Evolutionary conservation across 2,113 vertebrate species (phyloP).

Genomic region (Lycocorax pyrrhopterus): DNA sequence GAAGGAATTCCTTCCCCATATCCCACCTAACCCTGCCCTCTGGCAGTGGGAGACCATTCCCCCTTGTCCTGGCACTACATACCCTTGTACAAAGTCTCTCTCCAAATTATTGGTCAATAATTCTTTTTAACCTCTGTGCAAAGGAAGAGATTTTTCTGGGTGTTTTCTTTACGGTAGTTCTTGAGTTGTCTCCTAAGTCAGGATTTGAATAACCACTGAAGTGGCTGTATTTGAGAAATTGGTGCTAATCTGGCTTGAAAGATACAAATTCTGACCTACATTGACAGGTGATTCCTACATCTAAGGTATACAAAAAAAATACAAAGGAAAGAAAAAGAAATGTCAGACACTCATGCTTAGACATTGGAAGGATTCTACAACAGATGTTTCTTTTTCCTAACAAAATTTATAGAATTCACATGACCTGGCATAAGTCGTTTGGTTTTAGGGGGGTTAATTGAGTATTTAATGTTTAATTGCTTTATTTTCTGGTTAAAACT

Average conservation of each 20-base stretch:
- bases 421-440: background rate
- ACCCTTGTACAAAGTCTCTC: too few relatives aligned
- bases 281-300: background rate
- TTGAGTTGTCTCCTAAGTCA: background rate
- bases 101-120: background rate
- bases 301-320: background rate
- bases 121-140: background rate
- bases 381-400: background rate
- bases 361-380: background rate
- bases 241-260: background rate
- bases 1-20: rapidly evolving
- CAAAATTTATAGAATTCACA: background rate
- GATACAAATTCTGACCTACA: background rate
- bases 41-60: background rate
- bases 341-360: background rate
- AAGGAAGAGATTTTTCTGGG: background rate
- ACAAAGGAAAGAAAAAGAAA: background rate
- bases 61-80: background rate
- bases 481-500: background rate
- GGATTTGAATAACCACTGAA: background rate
- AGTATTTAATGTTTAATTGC: background rate
- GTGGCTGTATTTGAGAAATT: background rate
- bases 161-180: background rate
- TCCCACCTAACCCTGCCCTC: background rate
- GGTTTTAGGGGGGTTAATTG: background rate